Conservation (phyloP, 2,797 vertebrate genomes). For the Crocidura indochinensis region DNA sequence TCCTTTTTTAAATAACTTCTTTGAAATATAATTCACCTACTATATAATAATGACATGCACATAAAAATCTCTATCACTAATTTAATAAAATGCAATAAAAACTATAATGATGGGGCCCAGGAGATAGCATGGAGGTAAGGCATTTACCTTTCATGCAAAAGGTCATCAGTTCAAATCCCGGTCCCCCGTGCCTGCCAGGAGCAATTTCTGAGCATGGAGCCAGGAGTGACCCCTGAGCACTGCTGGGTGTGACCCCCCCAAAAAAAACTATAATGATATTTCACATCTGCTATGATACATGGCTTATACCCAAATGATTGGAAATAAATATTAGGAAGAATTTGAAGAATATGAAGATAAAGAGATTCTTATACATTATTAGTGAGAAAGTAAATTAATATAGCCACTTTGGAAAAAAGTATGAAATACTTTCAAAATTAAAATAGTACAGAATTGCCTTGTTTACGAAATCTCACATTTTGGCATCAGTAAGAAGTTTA, state of each 20-base stretch:
- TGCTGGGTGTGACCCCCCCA: too few relatives aligned
- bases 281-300: neutral
- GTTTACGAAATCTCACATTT: neutral
- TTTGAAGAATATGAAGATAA: neutral
- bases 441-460: neutral
- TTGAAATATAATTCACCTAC: neutral
- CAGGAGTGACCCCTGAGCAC: too few relatives aligned
- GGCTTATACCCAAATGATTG: neutral
- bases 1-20: constrained; percentile 18
- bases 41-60: neutral
- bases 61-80: neutral
- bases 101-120: neutral
- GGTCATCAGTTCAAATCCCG: too few relatives aligned
- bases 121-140: too few relatives aligned
- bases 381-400: neutral
- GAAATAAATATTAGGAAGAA: neutral
- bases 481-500: neutral
- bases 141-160: too few relatives aligned
- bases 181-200: too few relatives aligned
- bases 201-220: too few relatives aligned
- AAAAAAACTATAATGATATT: neutral
- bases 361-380: neutral
- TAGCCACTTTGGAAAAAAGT: neutral
- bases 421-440: neutral
- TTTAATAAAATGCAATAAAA: neutral